phyloP scores from a whole-genome alignment of 2,888 invertebrate species.

The Polydrusus pterygomalis region DNA sequence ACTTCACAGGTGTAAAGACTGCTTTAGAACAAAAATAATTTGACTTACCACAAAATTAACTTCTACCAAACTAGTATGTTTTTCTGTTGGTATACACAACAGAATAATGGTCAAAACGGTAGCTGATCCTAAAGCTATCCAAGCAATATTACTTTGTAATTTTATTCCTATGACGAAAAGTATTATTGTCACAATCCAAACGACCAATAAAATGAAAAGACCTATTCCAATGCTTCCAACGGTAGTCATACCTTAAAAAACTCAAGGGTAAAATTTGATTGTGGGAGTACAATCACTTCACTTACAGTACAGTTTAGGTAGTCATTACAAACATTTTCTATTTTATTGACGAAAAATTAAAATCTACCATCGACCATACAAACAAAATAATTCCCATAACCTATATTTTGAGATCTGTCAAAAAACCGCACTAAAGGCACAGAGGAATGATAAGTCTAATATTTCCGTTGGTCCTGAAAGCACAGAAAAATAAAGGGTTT shows the following conservation, averaged over 20 bases:
- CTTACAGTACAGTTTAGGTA: conserved; percentile 33
- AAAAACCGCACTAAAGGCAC: not conserved
- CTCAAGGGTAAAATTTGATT: not conserved
- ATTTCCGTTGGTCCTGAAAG: too few species aligned
- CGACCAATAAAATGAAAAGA: conserved; percentile 78
- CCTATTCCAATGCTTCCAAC: conserved; percentile 77
- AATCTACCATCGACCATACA: conserved; percentile 8
- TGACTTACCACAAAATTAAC: conserved; percentile 46
- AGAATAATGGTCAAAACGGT: conserved; percentile 76
- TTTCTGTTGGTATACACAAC: conserved; percentile 75
- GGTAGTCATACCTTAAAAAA: conserved; percentile 61
- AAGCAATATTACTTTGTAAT: conserved; percentile 79
- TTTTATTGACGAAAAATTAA: not conserved
- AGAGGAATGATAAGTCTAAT: not conserved
- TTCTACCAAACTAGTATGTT: conserved; percentile 49
- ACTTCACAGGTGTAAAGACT: too few species aligned
- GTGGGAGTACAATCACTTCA: not conserved
- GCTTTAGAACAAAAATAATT: too few species aligned
- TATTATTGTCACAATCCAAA: conserved; percentile 79
- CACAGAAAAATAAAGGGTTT: too few species aligned
- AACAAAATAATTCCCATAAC: conserved; percentile 16
- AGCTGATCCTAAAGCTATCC: conserved; percentile 75
- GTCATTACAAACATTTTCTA: conserved; percentile 24
- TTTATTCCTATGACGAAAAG: conserved; percentile 79
- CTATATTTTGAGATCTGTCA: not conserved